Conservation (phyloP, 92 coral and sea anemone genomes). For the Ricordea florida region DNA sequence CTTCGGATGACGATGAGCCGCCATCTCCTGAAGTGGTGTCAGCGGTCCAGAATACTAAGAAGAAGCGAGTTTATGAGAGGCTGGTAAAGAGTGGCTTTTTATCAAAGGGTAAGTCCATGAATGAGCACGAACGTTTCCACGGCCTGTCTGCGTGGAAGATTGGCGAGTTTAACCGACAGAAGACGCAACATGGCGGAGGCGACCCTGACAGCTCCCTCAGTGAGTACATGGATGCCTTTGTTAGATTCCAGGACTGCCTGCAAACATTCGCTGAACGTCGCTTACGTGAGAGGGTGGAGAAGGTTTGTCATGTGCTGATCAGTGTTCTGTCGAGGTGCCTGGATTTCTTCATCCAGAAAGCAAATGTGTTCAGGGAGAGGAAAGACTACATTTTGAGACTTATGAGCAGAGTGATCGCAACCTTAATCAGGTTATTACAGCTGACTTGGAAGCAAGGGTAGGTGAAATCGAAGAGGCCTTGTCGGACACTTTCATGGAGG, state of each 20-base stretch:
- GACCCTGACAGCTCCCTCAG: constrained; percentile 13
- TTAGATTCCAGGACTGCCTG: constrained; percentile 31
- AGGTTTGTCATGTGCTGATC: constrained; percentile 8
- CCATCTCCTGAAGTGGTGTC: not conserved
- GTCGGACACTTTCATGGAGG: not conserved
- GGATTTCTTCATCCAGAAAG: too few relatives aligned
- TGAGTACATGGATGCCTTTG: constrained; percentile 42
- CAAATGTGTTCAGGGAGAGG: too few relatives aligned
- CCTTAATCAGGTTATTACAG: constrained; percentile 8
- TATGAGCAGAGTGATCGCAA: not conserved
- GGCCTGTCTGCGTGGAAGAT: constrained; percentile 54
- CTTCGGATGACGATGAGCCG: constrained; percentile 14
- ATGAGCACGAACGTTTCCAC: constrained; percentile 33
- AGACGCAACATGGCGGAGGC: constrained; percentile 4
- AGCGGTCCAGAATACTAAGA: constrained; percentile 42
- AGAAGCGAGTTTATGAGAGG: constrained; percentile 37
- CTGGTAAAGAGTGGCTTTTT: constrained; percentile 45
- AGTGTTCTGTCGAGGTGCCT: constrained; percentile 47
- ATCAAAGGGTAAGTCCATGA: not conserved
- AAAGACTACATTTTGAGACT: too few relatives aligned
- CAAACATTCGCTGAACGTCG: constrained; percentile 21
- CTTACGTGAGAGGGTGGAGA: constrained; percentile 15
- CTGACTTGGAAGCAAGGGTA: constrained; percentile 6
- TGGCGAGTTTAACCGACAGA: too few relatives aligned
- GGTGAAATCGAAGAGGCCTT: constrained; percentile 26